These are phyloP conservation scores for Siphamia tubifer DNA, from an alignment of 2,113 vertebrate species.

Conservation along the genomic window DNA sequence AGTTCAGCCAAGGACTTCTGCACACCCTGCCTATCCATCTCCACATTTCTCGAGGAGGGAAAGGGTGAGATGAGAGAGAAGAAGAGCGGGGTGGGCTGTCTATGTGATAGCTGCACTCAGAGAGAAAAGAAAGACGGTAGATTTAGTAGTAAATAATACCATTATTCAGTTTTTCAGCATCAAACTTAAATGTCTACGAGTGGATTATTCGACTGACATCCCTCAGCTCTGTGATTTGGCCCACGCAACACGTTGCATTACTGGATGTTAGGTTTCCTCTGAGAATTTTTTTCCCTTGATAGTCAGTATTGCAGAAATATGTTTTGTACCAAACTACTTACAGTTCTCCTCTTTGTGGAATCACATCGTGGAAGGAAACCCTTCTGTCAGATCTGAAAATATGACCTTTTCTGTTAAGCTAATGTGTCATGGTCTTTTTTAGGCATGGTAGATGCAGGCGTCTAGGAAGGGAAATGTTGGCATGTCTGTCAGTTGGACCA, in stretches of 20 bases:
- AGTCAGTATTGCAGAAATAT: not conserved
- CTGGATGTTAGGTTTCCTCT: not conserved
- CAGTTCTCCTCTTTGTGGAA: not conserved
- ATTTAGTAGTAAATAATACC: not conserved
- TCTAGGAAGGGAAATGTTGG: too few species aligned
- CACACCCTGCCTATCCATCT: conserved; percentile 66
- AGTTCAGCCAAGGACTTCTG: conserved; percentile 76
- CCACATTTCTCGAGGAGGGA: conserved; percentile 24
- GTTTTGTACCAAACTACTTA: too few species aligned
- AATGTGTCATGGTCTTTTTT: not conserved
- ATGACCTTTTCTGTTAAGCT: not conserved
- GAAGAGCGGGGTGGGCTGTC: conserved; percentile 10
- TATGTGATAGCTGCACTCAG: conserved; percentile 4
- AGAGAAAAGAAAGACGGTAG: conserved; percentile 1
- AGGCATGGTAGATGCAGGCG: not conserved
- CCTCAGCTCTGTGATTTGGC: not conserved
- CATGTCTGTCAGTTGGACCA: too few species aligned
- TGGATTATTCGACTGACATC: too few species aligned
- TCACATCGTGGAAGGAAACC: not conserved
- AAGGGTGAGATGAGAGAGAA: not conserved
- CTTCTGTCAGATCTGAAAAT: not conserved
- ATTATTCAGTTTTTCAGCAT: not conserved
- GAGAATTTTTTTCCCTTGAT: not conserved
- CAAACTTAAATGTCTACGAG: not conserved
- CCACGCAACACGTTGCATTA: not conserved